Conservation (phyloP, 2,797 vertebrate genomes). For the Decapterus maruadsi region DNA sequence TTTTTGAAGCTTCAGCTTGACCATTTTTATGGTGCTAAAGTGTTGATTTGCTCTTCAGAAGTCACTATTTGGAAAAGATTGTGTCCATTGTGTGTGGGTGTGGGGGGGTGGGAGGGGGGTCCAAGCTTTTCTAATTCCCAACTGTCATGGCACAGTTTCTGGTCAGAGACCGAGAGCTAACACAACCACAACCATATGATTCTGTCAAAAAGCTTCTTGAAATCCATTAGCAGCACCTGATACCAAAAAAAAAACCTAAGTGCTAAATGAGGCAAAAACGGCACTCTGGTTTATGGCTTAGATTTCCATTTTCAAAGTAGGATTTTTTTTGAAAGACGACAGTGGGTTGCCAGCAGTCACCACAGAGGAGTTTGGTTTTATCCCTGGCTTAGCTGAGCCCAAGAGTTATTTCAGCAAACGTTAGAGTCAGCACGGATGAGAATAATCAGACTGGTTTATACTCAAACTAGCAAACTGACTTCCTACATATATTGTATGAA, state of each 20-base stretch:
- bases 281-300: not conserved
- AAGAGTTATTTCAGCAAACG: conserved; percentile 27
- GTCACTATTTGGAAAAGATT: not conserved
- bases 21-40: not conserved
- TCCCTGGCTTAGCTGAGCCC: not conserved
- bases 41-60: not conserved
- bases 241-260: not conserved
- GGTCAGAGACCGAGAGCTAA: not conserved
- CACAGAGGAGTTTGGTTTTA: conserved; percentile 36
- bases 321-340: conserved; percentile 5
- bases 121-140: not conserved
- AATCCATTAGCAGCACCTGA: conserved; percentile 18
- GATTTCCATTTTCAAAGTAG: not conserved
- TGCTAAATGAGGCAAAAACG: not conserved
- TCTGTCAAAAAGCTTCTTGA: conserved; percentile 3
- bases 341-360: conserved; percentile 7
- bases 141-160: not conserved
- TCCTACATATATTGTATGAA: not conserved
- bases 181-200: not conserved
- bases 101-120: too few species aligned
- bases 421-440: conserved; percentile 22
- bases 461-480: not conserved
- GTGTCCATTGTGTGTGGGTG: not conserved
- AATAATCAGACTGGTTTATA: conserved; percentile 2
- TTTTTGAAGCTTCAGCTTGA: conserved; percentile 4